Conservation (phyloP, 1,140 invertebrate species). For the Diachasma alloeum region DNA sequence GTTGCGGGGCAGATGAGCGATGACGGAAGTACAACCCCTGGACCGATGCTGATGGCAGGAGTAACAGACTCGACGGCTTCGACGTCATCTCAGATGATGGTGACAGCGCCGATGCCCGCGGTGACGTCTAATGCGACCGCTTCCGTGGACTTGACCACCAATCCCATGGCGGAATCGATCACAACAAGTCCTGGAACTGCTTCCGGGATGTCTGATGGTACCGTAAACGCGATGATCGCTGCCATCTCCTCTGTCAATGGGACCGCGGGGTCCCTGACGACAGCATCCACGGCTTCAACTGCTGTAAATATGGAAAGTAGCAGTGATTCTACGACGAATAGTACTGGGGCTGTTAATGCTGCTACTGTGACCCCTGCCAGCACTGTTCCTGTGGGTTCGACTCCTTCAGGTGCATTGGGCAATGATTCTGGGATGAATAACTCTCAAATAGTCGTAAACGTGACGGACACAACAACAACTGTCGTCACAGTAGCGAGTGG, state of each 20-base stretch:
- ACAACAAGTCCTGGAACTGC: not conserved
- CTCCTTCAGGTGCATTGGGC: not conserved
- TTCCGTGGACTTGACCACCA: constrained; percentile 15
- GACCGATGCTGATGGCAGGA: not conserved
- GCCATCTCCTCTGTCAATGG: not conserved
- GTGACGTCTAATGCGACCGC: not conserved
- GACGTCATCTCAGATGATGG: constrained; percentile 19
- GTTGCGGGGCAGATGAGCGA: not conserved
- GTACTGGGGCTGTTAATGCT: not conserved
- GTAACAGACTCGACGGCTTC: not conserved
- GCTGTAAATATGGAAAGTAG: not conserved
- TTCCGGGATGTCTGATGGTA: not conserved
- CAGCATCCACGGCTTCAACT: not conserved
- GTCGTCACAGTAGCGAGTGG: too few relatives aligned
- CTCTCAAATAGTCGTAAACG: not conserved
- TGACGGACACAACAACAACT: too few relatives aligned
- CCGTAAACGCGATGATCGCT: not conserved
- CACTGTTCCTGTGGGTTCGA: not conserved
- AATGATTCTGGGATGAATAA: not conserved
- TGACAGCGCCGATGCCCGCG: constrained; percentile 3
- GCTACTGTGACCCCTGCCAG: not conserved
- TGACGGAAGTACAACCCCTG: not conserved
- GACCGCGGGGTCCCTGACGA: not conserved
- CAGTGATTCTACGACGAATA: not conserved
- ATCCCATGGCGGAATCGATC: constrained; percentile 1